Base-by-base conservation (phyloP, 2,888 invertebrate genomes). In the Laspeyria flexula region DNA sequence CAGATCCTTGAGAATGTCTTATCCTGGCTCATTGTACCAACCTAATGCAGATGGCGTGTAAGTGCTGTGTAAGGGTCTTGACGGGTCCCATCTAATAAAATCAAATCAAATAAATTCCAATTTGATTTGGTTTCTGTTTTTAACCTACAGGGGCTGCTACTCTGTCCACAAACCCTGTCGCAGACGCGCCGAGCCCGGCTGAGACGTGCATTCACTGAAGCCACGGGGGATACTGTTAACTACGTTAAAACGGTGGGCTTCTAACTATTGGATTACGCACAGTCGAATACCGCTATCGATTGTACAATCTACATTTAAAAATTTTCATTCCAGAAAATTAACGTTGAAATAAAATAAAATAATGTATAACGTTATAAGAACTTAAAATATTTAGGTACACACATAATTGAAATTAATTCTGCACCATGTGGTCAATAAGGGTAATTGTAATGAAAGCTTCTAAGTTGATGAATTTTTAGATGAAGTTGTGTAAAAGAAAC, bases 161-260 rank as follows among this genome's bases (percentile, higher is more conserved):
- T 97, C 94, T 96, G 96, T 93, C 96, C 97, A 83, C 96, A 96
- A 93, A 96, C 96, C 88, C 95, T 97, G 95, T 96, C 97, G 93
- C 96, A 97, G 94, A 95, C 95, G 84, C 96, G 97, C 84, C 95
- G 97, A 81, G 95, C 96, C 86, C 95, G 96, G 83, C 95, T 97
- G 91, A 95, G 97, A 90, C 95, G 97, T 86, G 97, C 97, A 84
- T 96, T 96, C 93, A 97, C 97, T 86, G 96, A 97, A 93, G 96
- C 96, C 79, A 96, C 96, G 87, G 95, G 96, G 88, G 96, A 97
- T 93, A 96, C 96, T 81, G 95, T 96, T 93, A 95, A 95, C 95
- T 96, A 96, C 95, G 96, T 96, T 93, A 96, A 95, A 96, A 96
- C 96, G 96, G 96, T 96, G 95, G 93, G 94, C 86, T 81, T 79